Conservation (phyloP, 2,797 vertebrate species). For the Myripristis jacobus region DNA sequence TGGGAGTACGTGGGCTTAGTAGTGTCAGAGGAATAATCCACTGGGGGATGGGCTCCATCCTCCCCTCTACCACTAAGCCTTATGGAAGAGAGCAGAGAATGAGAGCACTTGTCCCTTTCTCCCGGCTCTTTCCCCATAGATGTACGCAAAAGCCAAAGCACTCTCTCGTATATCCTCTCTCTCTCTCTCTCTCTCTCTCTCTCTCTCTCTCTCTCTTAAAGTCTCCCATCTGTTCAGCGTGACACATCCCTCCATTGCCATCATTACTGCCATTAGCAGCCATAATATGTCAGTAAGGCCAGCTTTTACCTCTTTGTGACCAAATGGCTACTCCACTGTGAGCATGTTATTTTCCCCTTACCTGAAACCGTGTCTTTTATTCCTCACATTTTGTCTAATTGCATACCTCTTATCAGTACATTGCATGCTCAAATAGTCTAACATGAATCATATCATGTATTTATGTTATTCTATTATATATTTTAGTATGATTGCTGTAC, state of each 20-base stretch:
- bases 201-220: constrained; percentile 15
- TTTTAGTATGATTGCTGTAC: too few species aligned
- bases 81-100: constrained; percentile 73
- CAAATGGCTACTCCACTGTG: constrained; percentile 38
- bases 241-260: constrained; percentile 70
- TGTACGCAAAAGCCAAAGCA: constrained; percentile 70
- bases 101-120: constrained; percentile 75
- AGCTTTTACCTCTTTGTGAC: constrained; percentile 65
- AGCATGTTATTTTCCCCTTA: constrained; percentile 26
- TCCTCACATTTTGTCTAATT: not conserved
- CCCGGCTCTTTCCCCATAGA: constrained; percentile 74
- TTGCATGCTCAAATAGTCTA: not conserved
- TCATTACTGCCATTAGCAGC: constrained; percentile 79
- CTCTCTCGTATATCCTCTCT: constrained; percentile 68
- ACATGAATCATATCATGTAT: not conserved
- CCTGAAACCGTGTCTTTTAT: constrained; percentile 16
- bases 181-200: constrained; percentile 5
- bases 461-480: too few species aligned
- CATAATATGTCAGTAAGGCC: constrained; percentile 72
- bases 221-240: constrained; percentile 79
- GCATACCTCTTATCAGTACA: not conserved
- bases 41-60: constrained; percentile 75
- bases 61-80: constrained; percentile 74
- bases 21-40: constrained; percentile 78
- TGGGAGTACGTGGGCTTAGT: constrained; percentile 78